phyloP scores from a whole-genome alignment of 2,797 vertebrate genomes.

The Enteromius mattozi region DNA sequence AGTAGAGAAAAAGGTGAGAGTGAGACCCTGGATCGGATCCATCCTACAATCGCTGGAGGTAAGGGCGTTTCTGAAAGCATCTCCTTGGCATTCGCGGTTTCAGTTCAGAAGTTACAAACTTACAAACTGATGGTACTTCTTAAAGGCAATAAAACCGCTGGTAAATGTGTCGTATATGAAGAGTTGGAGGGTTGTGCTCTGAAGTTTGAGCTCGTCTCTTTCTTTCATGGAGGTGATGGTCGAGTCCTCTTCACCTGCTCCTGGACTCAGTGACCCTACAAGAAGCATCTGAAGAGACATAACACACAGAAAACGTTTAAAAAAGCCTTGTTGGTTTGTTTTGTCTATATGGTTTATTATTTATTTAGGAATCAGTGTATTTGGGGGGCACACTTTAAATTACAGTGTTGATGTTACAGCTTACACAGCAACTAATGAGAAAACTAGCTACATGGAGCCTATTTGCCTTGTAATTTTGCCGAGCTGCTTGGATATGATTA shows the following conservation, averaged over 20 bases:
- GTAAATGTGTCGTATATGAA: background rate
- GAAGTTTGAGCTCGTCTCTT: conserved; percentile 21
- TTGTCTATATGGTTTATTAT: background rate
- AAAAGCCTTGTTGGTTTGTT: background rate
- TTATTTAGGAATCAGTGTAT: background rate
- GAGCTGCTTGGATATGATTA: background rate
- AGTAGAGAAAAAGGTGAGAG: conserved; percentile 38
- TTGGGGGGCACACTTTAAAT: conserved; percentile 2
- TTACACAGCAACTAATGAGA: background rate
- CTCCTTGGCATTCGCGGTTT: conserved; percentile 22
- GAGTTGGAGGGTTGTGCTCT: background rate
- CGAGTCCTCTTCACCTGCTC: conserved; percentile 9
- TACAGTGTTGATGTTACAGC: background rate
- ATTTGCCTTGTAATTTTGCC: background rate
- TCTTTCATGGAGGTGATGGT: background rate
- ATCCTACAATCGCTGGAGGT: conserved; percentile 61
- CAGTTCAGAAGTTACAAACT: conserved; percentile 27
- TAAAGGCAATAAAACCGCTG: background rate
- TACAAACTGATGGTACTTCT: background rate
- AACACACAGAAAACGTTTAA: background rate
- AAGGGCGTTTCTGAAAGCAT: conserved; percentile 65
- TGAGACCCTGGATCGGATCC: conserved; percentile 47
- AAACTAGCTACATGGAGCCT: background rate
- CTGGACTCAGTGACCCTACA: background rate
- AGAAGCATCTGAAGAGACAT: background rate